Conservation (phyloP, 2,113 vertebrate genomes). For the Willisornis vidua region DNA sequence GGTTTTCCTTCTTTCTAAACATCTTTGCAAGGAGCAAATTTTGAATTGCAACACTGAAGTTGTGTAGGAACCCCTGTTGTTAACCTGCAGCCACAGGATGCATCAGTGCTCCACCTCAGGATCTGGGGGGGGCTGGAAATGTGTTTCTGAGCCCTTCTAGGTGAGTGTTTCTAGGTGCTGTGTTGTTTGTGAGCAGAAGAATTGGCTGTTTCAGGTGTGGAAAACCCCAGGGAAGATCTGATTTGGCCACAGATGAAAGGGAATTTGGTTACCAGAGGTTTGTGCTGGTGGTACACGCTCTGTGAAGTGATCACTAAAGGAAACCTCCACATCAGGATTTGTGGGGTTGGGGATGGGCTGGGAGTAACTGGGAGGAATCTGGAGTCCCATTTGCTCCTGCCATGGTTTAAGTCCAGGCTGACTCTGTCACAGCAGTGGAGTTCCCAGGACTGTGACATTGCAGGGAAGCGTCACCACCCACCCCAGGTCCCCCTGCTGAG, state of each 20-base stretch:
- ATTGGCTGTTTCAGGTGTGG: not conserved
- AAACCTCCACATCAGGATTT: not conserved
- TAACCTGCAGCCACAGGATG: not conserved
- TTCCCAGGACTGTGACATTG: not conserved
- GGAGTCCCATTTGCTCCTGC: not conserved
- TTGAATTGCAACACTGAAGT: not conserved
- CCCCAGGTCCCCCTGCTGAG: not conserved
- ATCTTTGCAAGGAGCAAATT: not conserved
- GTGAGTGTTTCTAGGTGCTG: not conserved
- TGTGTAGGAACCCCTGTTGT: not conserved
- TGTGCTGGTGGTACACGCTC: not conserved
- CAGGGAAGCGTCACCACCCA: not conserved
- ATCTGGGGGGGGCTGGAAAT: not conserved
- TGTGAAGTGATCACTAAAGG: not conserved
- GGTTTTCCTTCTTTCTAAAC: not conserved
- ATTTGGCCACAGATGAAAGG: not conserved
- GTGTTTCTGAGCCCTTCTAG: not conserved
- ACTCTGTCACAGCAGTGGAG: not conserved
- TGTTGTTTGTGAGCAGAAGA: not conserved
- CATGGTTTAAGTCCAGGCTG: not conserved
- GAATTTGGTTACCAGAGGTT: not conserved
- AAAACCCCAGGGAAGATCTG: not conserved
- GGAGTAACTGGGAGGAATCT: not conserved
- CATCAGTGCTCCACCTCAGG: not conserved
- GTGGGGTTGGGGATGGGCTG: not conserved